Evolutionary conservation across 2,113 vertebrate species (phyloP).

Genomic region (Pseudorectes ferrugineus): DNA sequence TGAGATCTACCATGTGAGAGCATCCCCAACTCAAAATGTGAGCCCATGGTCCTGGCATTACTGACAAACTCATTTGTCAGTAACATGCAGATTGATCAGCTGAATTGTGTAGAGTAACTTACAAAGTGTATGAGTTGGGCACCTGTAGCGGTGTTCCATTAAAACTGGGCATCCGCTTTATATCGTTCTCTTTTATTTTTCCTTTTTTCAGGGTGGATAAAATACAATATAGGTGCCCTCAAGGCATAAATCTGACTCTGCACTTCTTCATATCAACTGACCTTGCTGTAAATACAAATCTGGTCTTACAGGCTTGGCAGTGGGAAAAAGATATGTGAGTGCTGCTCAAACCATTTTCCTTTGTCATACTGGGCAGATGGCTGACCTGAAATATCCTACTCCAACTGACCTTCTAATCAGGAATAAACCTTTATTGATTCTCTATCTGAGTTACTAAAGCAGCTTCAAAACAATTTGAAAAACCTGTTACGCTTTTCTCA

Average conservation of each 20-base stretch:
- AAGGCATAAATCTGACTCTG: background rate
- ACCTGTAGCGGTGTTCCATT: background rate
- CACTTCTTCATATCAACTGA: background rate
- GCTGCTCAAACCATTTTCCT: background rate
- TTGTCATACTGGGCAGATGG: background rate
- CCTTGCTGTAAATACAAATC: background rate
- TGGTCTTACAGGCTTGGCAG: background rate
- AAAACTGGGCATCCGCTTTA: background rate
- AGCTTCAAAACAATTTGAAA: background rate
- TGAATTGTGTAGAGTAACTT: background rate
- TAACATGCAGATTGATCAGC: background rate
- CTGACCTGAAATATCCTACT: background rate
- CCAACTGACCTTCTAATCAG: background rate
- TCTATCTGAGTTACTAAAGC: background rate
- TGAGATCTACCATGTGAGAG: background rate
- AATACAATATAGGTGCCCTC: background rate
- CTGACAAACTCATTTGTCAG: background rate
- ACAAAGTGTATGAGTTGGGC: background rate
- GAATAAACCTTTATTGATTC: background rate
- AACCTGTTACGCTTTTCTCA: background rate
- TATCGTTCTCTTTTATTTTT: background rate
- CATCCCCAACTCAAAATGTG: background rate
- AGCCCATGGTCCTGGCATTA: background rate
- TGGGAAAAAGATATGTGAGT: background rate
- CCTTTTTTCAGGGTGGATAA: background rate